A percentile compares a stretch with the other conserved stretches of the same genome.
These are phyloP conservation scores for Bos javanicus DNA, from an alignment of 2,113 vertebrate genomes.

Conservation along the genomic window DNA sequence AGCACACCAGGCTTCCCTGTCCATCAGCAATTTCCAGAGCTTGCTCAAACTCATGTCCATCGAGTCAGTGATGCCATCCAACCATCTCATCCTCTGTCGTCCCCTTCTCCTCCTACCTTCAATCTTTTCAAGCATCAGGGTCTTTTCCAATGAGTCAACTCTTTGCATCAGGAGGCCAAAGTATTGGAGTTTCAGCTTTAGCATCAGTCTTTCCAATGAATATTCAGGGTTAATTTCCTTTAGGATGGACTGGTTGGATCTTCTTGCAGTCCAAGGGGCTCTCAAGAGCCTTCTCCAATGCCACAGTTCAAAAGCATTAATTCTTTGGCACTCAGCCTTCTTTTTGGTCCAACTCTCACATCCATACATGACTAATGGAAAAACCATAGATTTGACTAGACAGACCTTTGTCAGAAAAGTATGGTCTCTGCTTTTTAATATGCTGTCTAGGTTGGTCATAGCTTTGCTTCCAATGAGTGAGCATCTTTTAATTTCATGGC, in stretches of 20 bases:
- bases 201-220: neutral
- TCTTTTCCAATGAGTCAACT: neutral
- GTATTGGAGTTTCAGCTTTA: neutral
- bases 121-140: neutral
- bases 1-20: neutral
- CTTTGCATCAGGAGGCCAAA: neutral
- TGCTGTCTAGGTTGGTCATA: neutral
- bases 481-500: neutral
- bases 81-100: neutral
- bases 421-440: neutral
- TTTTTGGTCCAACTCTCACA: neutral
- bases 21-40: neutral
- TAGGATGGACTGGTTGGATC: neutral
- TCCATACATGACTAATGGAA: neutral
- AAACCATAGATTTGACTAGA: neutral
- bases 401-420: neutral
- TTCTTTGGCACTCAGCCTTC: neutral
- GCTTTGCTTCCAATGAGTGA: neutral
- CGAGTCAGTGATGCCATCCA: neutral
- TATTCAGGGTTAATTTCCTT: neutral
- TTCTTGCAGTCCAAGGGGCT: neutral
- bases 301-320: neutral
- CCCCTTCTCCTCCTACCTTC: neutral
- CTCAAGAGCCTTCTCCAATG: neutral
- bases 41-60: neutral